A percentile compares a stretch with the other conserved stretches of the same genome.
Evolutionary conservation across 2,797 vertebrate species (phyloP).

Genomic region (Sorex maritimensis): DNA sequence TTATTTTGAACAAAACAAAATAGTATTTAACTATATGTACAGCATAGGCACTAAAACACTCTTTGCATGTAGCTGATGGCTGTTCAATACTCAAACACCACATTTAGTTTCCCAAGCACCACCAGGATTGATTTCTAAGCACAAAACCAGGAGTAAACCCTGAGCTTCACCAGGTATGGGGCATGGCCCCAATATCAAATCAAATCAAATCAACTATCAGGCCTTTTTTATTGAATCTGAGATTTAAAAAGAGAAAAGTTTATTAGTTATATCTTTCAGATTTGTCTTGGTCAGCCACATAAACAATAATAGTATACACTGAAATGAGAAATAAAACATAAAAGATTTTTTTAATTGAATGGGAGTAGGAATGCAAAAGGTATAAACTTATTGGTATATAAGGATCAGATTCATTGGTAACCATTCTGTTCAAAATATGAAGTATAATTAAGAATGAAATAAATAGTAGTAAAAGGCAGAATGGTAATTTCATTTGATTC

Average conservation of each 20-base stretch:
- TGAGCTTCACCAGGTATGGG: too few species aligned
- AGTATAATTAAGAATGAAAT: not conserved
- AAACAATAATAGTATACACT: not conserved
- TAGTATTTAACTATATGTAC: too few species aligned
- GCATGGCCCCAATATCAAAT: too few species aligned
- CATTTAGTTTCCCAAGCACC: too few species aligned
- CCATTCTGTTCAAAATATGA: not conserved
- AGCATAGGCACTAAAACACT: too few species aligned
- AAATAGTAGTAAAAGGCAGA: not conserved
- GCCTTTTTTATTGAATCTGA: too few species aligned
- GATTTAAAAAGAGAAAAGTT: not conserved
- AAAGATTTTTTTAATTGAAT: not conserved
- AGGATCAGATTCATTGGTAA: not conserved
- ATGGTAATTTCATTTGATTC: not conserved
- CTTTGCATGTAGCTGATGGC: too few species aligned
- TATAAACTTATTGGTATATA: not conserved
- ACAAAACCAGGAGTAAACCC: too few species aligned
- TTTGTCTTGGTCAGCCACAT: not conserved
- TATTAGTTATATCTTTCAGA: not conserved
- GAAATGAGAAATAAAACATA: not conserved
- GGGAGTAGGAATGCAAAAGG: not conserved
- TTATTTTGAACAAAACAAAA: not conserved
- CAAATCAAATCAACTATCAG: too few species aligned
- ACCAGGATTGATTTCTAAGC: too few species aligned
- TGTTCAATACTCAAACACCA: too few species aligned